Conservation (phyloP, 2,797 vertebrate genomes). For the Nannoperca australis region DNA sequence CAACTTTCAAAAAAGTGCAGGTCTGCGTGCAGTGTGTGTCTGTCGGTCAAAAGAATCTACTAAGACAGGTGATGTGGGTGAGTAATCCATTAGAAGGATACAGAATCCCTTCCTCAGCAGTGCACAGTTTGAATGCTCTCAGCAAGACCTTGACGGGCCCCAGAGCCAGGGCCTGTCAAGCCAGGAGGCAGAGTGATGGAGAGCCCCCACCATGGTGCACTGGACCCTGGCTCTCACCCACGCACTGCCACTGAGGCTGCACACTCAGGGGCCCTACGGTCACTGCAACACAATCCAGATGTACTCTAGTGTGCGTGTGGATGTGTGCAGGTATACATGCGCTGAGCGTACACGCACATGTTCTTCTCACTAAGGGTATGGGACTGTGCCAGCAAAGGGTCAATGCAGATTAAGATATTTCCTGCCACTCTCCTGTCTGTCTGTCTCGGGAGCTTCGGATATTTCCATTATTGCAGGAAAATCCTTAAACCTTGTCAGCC, state of each 20-base stretch:
- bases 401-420: conserved; percentile 84
- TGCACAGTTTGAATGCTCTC: conserved; percentile 79
- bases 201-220: conserved; percentile 85
- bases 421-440: conserved; percentile 78
- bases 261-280: conserved; percentile 76
- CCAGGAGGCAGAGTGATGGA: conserved; percentile 86
- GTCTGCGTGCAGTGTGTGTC: conserved; percentile 55
- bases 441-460: conserved; percentile 74
- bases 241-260: conserved; percentile 78
- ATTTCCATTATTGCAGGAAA: conserved; percentile 81
- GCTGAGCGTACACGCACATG: conserved; percentile 43
- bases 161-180: conserved; percentile 85
- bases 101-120: conserved; percentile 84
- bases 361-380: conserved; percentile 69
- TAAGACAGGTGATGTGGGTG: conserved; percentile 86
- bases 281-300: conserved; percentile 86
- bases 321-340: conserved; percentile 59
- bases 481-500: conserved; percentile 83
- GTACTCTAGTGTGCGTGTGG: conserved; percentile 63
- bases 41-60: conserved; percentile 83
- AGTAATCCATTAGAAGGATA: conserved; percentile 87
- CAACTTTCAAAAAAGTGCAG: conserved; percentile 29
- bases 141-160: conserved; percentile 81
- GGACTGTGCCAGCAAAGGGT: conserved; percentile 72
- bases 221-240: conserved; percentile 84